phyloP scores from a whole-genome alignment of 1,140 invertebrate species.

The Anastatus disparis region DNA sequence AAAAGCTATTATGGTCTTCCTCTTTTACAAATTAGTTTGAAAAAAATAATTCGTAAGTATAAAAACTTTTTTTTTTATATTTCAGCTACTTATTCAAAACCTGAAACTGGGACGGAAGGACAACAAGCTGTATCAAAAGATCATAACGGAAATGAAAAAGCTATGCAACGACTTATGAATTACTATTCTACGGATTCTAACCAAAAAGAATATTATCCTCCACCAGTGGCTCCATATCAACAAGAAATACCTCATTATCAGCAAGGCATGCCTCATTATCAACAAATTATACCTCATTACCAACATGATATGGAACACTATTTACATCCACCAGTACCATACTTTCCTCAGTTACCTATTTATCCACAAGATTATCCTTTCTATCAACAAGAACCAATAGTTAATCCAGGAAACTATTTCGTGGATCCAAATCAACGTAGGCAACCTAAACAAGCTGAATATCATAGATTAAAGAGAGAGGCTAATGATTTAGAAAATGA shows the following conservation, averaged over 20 bases:
- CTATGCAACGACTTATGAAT: slow-evolving; percentile 29
- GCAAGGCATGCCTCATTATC: not conserved
- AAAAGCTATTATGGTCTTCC: too few relatives aligned
- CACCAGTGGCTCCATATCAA: not conserved
- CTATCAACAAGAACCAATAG: not conserved
- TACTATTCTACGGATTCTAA: slow-evolving; percentile 34
- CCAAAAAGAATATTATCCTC: slow-evolving; percentile 2
- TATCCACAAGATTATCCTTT: not conserved
- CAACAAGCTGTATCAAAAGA: not conserved
- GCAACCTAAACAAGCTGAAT: not conserved
- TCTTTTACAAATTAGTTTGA: too few relatives aligned
- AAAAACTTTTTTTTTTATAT: not conserved
- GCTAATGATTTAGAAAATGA: slow-evolving; percentile 39
- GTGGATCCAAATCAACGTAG: not conserved
- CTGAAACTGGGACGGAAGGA: slow-evolving; percentile 1
- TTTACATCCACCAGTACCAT: not conserved
- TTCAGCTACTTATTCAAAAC: not conserved
- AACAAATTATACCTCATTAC: not conserved
- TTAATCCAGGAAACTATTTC: not conserved
- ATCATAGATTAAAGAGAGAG: slow-evolving; percentile 33
- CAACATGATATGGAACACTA: not conserved
- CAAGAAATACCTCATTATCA: not conserved
- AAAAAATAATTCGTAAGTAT: too few relatives aligned
- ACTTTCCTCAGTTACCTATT: too few relatives aligned
- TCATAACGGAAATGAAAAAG: slow-evolving; percentile 29